Conservation (phyloP, 2,113 vertebrate species). For the Sinocyclocheilus grahami region DNA sequence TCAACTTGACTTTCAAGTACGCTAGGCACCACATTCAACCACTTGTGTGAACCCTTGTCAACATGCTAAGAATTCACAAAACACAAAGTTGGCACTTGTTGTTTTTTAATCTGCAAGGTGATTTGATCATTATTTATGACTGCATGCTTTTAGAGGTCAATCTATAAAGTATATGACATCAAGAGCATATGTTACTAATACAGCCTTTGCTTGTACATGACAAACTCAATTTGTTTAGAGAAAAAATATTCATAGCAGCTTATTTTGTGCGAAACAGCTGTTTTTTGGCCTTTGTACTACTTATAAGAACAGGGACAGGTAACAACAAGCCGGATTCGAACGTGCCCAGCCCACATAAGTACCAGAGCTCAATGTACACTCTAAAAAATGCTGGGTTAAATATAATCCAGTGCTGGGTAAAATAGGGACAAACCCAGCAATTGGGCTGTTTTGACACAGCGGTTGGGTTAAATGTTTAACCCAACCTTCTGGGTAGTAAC, state of each 20-base stretch:
- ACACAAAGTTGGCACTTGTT: background rate
- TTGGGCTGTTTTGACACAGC: too few species aligned
- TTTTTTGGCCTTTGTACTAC: background rate
- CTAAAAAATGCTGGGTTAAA: too few species aligned
- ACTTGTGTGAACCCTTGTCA: background rate
- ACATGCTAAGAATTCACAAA: background rate
- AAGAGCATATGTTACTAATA: slow-evolving; percentile 6
- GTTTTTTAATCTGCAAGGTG: background rate
- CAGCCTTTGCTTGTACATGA: background rate
- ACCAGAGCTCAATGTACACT: background rate
- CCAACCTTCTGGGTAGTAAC: too few species aligned
- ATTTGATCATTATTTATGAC: background rate
- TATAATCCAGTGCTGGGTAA: too few species aligned
- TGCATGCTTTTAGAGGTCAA: background rate
- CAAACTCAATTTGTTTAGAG: background rate
- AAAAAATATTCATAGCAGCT: background rate
- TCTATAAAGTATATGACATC: background rate
- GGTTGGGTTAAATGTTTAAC: too few species aligned
- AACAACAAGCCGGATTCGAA: background rate
- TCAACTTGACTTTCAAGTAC: background rate
- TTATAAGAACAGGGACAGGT: background rate
- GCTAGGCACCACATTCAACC: background rate
- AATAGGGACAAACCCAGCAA: too few species aligned
- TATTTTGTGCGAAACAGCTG: background rate
- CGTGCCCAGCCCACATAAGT: background rate